Percentiles rank a stretch among this genome's conserved stretches.
Evolutionary conservation across 2,888 invertebrate species (phyloP).

Genomic region (Hypomecis punctinalis): DNA sequence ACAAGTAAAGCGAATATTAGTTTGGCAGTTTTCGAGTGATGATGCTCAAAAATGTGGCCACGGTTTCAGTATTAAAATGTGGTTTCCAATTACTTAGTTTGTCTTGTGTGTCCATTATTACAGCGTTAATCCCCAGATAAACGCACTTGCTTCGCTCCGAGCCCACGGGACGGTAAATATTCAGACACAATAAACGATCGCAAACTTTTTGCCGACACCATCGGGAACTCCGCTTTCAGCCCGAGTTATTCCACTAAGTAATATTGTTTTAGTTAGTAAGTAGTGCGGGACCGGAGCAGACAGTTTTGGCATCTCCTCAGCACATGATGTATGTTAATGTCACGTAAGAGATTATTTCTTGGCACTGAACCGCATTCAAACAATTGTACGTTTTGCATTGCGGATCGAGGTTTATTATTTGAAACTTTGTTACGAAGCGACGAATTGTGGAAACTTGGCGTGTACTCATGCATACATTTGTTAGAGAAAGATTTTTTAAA

Average conservation of each 20-base stretch:
- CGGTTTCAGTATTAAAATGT: not conserved
- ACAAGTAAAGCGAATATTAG: no score
- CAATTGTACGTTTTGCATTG: constrained; percentile 47
- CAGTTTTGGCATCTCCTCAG: constrained; percentile 76
- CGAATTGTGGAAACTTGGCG: constrained; percentile 3
- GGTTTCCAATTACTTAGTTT: constrained; percentile 16
- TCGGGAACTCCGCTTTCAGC: constrained; percentile 27
- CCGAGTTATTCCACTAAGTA: constrained; percentile 67
- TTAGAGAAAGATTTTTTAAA: no score
- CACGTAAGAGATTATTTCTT: constrained; percentile 82
- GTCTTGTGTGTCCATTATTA: constrained; percentile 16
- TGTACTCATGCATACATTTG: no score
- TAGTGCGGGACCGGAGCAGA: constrained; percentile 68
- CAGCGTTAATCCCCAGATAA: constrained; percentile 11
- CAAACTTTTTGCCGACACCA: constrained; percentile 30
- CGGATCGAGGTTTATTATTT: constrained; percentile 18
- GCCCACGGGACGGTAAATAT: constrained; percentile 22
- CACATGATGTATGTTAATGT: constrained; percentile 82
- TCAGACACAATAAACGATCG: constrained; percentile 31
- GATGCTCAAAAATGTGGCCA: not conserved
- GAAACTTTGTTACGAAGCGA: constrained; percentile 7
- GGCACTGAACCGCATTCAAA: constrained; percentile 72
- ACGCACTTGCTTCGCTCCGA: constrained; percentile 9
- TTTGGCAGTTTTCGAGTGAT: not conserved
- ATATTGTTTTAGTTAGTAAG: constrained; percentile 63